Evolutionary conservation across 2,113 vertebrate species (phyloP).

Genomic region (Syngnathus floridae): DNA sequence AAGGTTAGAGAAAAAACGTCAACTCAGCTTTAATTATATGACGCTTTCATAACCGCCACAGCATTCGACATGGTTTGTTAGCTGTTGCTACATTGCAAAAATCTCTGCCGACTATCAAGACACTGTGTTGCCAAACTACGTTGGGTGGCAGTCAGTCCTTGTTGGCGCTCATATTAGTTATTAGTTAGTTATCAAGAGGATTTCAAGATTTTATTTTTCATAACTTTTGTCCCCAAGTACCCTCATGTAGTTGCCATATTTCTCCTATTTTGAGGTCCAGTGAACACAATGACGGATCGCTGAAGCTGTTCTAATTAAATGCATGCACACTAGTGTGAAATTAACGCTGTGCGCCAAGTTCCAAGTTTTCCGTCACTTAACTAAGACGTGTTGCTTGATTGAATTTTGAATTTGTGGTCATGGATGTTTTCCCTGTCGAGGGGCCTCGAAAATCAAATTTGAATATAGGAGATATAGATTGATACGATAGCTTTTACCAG

Average conservation of each 20-base stretch:
- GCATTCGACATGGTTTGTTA: background rate
- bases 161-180: background rate
- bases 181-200: background rate
- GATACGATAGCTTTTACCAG: background rate
- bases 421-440: slow-evolving; percentile 19
- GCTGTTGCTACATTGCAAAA: background rate
- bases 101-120: background rate
- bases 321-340: slow-evolving; percentile 30
- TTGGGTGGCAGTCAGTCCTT: background rate
- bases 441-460: background rate
- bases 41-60: too few relatives aligned
- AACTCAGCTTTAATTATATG: too few relatives aligned
- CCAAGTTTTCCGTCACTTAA: slow-evolving; percentile 8
- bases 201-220: background rate
- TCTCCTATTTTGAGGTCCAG: slow-evolving; percentile 17
- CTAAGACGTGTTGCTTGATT: slow-evolving; percentile 35
- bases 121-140: background rate
- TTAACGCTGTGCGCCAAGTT: slow-evolving; percentile 27
- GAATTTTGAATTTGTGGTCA: slow-evolving; percentile 12
- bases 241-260: slow-evolving; percentile 9
- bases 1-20: background rate
- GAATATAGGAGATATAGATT: background rate
- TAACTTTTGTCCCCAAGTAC: background rate
- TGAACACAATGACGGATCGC: slow-evolving; percentile 21
- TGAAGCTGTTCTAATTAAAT: slow-evolving; percentile 35